phyloP scores from a whole-genome alignment of 2,113 vertebrate species.

The Rhipidura dahli region DNA sequence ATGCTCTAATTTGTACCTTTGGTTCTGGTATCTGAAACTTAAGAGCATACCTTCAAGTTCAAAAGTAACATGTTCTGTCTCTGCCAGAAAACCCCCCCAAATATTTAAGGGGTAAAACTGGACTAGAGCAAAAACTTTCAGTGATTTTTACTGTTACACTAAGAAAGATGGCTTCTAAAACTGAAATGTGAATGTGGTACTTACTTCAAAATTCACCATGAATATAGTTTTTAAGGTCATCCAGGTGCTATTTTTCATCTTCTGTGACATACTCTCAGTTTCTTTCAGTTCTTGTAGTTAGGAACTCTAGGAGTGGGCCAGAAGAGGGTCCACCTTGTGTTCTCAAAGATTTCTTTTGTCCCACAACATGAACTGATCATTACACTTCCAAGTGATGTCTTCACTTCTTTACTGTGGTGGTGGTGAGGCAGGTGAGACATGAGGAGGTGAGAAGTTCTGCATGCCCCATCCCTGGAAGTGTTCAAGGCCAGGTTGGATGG shows the following conservation, averaged over 20 bases:
- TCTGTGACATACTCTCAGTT: not conserved
- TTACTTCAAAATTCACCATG: not conserved
- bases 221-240: not conserved
- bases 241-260: not conserved
- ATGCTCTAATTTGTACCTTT: not conserved
- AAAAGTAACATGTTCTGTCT: not conserved
- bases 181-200: not conserved
- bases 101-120: not conserved
- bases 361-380: not conserved
- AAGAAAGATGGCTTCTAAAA: not conserved
- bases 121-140: not conserved
- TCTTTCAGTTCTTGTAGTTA: not conserved
- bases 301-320: not conserved
- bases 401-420: not conserved
- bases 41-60: not conserved
- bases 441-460: not conserved
- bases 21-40: not conserved
- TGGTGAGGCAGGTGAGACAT: not conserved
- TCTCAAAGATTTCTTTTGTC: not conserved
- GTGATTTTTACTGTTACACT: not conserved
- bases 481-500: not conserved
- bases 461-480: not conserved
- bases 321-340: not conserved
- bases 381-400: not conserved
- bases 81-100: rapidly evolving